These are phyloP conservation scores for Oligia strigilis DNA, from an alignment of 2,888 invertebrate species.

Conservation along the genomic window DNA sequence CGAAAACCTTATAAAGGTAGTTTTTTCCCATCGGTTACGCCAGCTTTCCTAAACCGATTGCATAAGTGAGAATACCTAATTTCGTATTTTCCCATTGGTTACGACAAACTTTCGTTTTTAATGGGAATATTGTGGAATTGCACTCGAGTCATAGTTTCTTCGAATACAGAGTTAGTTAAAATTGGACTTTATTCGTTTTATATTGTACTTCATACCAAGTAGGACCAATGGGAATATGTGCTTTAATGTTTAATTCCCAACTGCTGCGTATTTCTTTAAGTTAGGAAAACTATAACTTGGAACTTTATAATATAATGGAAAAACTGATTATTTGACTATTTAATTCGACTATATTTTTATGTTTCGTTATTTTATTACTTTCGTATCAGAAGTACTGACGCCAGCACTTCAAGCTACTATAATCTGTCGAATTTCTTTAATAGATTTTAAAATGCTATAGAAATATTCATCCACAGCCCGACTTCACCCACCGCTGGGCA, in stretches of 20 bases:
- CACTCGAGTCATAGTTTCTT: conserved; percentile 11
- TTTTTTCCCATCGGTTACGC: conserved; percentile 9
- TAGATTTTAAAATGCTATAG: too few species aligned
- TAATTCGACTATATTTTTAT: neutral
- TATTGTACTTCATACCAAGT: conserved; percentile 3
- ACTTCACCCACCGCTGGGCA: too few species aligned
- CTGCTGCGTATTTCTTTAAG: neutral
- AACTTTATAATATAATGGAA: neutral
- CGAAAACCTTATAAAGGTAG: conserved; percentile 10
- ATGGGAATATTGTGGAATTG: conserved; percentile 28
- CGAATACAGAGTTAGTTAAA: conserved; percentile 8
- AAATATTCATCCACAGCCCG: too few species aligned
- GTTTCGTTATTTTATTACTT: neutral
- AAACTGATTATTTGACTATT: neutral
- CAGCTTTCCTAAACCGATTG: conserved; percentile 1
- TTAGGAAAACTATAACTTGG: neutral
- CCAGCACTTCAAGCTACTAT: too few species aligned
- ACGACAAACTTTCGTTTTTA: conserved; percentile 18
- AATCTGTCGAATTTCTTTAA: too few species aligned
- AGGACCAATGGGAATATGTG: conserved; percentile 3
- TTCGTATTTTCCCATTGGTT: conserved; percentile 14
- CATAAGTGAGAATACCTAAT: neutral
- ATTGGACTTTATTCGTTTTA: conserved; percentile 14
- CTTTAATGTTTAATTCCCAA: conserved; percentile 3
- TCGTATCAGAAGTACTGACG: neutral